Evolutionary conservation across 1,140 invertebrate species (phyloP), one percentile per base, ranked within the genome.

Genomic region (Aricia agestis): DNA sequence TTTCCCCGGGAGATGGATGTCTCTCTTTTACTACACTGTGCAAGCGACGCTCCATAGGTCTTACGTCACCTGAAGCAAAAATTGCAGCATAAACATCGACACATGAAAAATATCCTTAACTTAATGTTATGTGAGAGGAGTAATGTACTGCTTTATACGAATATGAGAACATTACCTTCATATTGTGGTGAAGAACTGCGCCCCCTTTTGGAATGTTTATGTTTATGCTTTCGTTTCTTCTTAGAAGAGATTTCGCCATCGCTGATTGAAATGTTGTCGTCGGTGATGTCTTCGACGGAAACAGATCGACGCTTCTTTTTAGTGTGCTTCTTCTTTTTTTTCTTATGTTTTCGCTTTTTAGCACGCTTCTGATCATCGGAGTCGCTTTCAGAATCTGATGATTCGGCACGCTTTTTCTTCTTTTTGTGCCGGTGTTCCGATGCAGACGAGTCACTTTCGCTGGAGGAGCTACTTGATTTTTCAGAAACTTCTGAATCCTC

Each of bases 301-400:
- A 77, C 79, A 0, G 82, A 80, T 15, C 85, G 85, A 25, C 85
- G 80, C 71, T 92, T 91, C 80, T 87, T 91, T 76, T 92, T 92
- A 31, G 74, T 75, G 72, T 92, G 89, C 74, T 92, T 92, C 80
- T 88, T 90, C 79, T 92, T 92, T 75, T 92, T 92, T 75, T 92
- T 92, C 82, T 92, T 92, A 72, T 92, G 91, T 71, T 92, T 92
- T 19, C 87, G 85, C 81, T 92, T 92, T 69, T 92, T 91, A 1
- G 81, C 72, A 18, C 87, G 83, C 75, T 85, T 89, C 63, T 88
- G 86, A 13, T 82, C 84, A 70, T 88, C 87, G 2, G 83, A 85
- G 72, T 86, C 82, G 58, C 85, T 89, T 5, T 91, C 89, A 19
- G 89, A 91, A 36, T 87, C 83, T 13, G 87, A 86, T 41, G 87